Evolutionary conservation across 2,888 invertebrate genomes (phyloP), one percentile per base, ranked within the genome.

Genomic region (Caenorhabditis imperialis): DNA sequence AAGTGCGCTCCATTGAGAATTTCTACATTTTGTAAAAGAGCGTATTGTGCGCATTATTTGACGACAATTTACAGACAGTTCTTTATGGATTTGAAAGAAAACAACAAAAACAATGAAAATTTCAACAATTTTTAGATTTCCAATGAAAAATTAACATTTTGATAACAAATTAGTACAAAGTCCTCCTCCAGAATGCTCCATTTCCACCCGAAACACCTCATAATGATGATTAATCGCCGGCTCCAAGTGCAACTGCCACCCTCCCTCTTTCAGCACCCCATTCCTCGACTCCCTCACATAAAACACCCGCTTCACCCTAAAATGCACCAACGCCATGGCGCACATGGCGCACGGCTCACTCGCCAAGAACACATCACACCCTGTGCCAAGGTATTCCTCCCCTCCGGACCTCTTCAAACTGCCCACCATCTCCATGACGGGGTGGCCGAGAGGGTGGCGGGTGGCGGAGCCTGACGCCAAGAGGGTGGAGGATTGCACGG

Each of bases 241-340:
- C 23, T 75, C 71, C 38, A 75, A 42, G 25, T 79, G 79, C n/a
- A 79, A 35, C 51, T 79, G 77, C 79, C 79, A 79, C 1, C 54
- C 54, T 20, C 50, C 60, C 38, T 55, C 45, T 35, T 63, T 38
- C 18, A 77, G 35, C 14, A 76, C 74, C 37, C 79, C 79, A 58
- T 77, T 77, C 18, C 30, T 22, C 1, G 73, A 51, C 8, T 65
- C 42, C 14, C 16, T 40, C 2, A 16, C 35, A 37, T 63, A 77
- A 40, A 76, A 79, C 5, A 79, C 48, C 16, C 77, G 73, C 35
- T 60, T 61, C 16, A 75, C 54, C 23, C 79, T 61, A 47, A 75
- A 69, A 35, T 79, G 79, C n/a, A 79, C 77, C 0, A 79, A 71
- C 4, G 79, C 79, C 79, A 79, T 79, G 20, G 79, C 70, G 40